Percentiles rank a stretch among this genome's conserved stretches.
Evolutionary conservation across 1,140 invertebrate species (phyloP).

Genomic region (Ceratina japonica): DNA sequence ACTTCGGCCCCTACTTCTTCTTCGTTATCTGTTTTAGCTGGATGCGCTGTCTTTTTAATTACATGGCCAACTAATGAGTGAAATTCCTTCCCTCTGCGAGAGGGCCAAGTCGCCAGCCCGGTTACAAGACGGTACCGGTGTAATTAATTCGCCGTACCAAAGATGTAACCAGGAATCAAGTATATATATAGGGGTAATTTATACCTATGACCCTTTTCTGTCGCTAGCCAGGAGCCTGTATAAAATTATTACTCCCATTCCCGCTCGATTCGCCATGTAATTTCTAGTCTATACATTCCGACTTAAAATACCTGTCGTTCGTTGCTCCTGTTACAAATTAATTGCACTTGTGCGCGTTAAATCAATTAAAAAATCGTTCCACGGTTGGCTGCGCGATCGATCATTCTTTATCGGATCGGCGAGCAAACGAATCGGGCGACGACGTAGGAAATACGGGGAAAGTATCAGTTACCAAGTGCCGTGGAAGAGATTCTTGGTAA

Average conservation of each 20-base stretch:
- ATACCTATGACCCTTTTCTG: slow-evolving; percentile 3
- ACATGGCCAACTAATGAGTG: slow-evolving; percentile 73
- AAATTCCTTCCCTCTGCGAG: slow-evolving; percentile 69
- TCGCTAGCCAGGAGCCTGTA: too few species aligned
- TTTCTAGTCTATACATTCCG: too few species aligned
- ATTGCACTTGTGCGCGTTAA: too few species aligned
- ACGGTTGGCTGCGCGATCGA: neutral
- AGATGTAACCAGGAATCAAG: slow-evolving; percentile 39
- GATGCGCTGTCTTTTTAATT: slow-evolving; percentile 76
- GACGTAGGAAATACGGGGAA: neutral
- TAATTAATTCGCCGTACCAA: slow-evolving; percentile 64
- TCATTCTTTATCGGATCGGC: neutral
- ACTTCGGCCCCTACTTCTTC: slow-evolving; percentile 64
- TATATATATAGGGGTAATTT: slow-evolving; percentile 40
- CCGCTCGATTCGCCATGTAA: too few species aligned
- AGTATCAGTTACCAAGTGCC: neutral
- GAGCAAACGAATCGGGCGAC: neutral
- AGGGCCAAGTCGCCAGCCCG: slow-evolving; percentile 28
- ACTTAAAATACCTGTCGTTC: too few species aligned
- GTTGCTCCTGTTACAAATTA: too few species aligned
- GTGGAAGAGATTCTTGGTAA: neutral
- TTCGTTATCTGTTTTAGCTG: slow-evolving; percentile 74
- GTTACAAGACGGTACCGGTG: slow-evolving; percentile 49
- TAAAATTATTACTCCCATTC: too few species aligned
- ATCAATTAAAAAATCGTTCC: too few species aligned